These are phyloP conservation scores for Lepisosteus oculatus DNA, from an alignment of 2,113 vertebrate species.

Conservation along the genomic window DNA sequence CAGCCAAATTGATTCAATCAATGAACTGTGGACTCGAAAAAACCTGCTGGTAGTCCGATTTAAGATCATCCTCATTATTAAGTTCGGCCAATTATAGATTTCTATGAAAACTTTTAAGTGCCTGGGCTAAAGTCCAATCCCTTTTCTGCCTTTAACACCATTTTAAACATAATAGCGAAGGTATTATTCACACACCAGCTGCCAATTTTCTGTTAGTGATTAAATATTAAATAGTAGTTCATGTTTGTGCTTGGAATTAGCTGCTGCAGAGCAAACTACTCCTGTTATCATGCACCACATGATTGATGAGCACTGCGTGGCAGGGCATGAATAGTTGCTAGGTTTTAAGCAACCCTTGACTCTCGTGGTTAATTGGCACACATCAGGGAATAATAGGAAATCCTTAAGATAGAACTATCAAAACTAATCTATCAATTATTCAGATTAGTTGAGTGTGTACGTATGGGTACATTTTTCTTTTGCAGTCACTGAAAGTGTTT, in stretches of 20 bases:
- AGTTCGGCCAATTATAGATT: too few relatives aligned
- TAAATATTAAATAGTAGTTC: constrained; percentile 17
- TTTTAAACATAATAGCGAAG: constrained; percentile 9
- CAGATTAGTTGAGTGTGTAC: background rate
- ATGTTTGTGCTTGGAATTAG: constrained; percentile 20
- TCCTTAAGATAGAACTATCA: constrained; percentile 17
- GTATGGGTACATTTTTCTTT: too few relatives aligned
- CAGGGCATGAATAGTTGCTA: constrained; percentile 13
- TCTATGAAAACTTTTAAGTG: constrained; percentile 1
- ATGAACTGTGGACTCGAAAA: too few relatives aligned
- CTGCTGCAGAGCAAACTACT: constrained; percentile 5
- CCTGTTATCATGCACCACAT: constrained; percentile 17
- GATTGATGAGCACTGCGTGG: constrained; percentile 21
- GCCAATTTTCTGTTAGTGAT: constrained; percentile 6
- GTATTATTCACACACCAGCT: background rate
- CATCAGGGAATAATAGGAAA: constrained; percentile 12
- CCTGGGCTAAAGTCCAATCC: background rate
- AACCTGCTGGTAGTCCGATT: too few relatives aligned
- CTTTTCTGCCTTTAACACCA: background rate
- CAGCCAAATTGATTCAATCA: too few relatives aligned
- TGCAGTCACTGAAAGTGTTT: too few relatives aligned
- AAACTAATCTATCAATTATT: background rate
- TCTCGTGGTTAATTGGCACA: constrained; percentile 11
- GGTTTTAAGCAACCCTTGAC: constrained; percentile 7
- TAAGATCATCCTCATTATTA: too few relatives aligned